phyloP scores from a whole-genome alignment of 2,888 invertebrate species.

The Bugulina stolonifera region DNA sequence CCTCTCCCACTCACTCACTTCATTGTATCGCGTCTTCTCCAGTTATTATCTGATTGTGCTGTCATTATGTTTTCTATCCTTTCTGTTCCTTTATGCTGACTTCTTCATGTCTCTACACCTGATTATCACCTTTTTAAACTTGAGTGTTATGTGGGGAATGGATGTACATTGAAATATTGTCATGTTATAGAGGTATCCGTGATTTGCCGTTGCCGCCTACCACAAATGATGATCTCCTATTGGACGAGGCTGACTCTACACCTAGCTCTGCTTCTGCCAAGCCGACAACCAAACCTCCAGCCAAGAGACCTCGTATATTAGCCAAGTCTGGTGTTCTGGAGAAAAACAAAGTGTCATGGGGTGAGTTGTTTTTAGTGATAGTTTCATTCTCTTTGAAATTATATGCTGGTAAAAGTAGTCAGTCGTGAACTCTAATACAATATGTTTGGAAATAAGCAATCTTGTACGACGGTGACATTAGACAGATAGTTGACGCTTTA shows the following conservation, averaged over 20 bases:
- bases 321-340: conserved; percentile 20
- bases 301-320: conserved; percentile 15
- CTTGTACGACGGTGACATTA: too few relatives aligned
- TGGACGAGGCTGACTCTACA: background rate
- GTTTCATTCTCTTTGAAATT: too few relatives aligned
- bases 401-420: too few relatives aligned
- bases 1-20: too few relatives aligned
- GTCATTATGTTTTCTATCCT: background rate
- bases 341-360: conserved; percentile 26
- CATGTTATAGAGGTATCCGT: conserved; percentile 65
- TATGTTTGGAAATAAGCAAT: too few relatives aligned
- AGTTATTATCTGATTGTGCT: too few relatives aligned
- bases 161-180: too few relatives aligned
- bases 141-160: too few relatives aligned
- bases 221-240: conserved; percentile 38
- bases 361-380: too few relatives aligned
- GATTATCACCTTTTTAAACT: background rate
- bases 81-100: background rate
- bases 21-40: too few relatives aligned
- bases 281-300: background rate
- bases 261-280: background rate
- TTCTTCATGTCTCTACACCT: background rate
- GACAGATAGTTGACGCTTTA: too few relatives aligned
- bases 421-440: too few relatives aligned
- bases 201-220: conserved; percentile 88